Percentiles rank a stretch among this genome's conserved stretches.
These are phyloP conservation scores for Hylyphantes graminicola DNA, from an alignment of 1,140 invertebrate genomes.

Conservation along the genomic window DNA sequence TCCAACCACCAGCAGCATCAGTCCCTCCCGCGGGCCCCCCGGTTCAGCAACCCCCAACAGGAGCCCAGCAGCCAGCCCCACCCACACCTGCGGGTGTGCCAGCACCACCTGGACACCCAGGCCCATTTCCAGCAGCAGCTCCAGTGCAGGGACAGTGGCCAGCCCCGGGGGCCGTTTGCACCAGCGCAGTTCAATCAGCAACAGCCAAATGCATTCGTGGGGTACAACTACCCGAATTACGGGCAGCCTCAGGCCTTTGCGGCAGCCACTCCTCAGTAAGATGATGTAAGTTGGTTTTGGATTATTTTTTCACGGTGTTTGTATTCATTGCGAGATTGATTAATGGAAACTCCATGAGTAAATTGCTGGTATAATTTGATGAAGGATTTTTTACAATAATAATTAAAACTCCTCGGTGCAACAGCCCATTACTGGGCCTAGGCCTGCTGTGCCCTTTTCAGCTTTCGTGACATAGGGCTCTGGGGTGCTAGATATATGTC, in stretches of 20 bases:
- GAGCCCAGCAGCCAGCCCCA: constrained; percentile 20
- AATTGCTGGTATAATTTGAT: no score
- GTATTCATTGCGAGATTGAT: neutral
- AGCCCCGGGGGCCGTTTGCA: constrained; percentile 22
- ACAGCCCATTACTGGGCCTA: no score
- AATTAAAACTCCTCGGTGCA: no score
- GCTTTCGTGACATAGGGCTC: no score
- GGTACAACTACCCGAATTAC: constrained; percentile 51
- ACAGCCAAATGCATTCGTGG: constrained; percentile 54
- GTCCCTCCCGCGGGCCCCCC: constrained; percentile 44
- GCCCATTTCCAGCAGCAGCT: constrained; percentile 42
- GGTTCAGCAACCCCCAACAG: constrained; percentile 41
- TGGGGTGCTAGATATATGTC: no score
- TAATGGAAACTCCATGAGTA: no score
- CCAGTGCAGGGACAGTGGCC: constrained; percentile 42
- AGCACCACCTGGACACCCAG: constrained; percentile 50
- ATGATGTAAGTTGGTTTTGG: neutral
- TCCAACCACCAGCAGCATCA: constrained; percentile 43
- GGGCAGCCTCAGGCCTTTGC: constrained; percentile 42
- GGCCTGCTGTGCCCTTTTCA: no score
- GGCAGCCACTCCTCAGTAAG: constrained; percentile 32
- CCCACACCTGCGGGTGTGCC: constrained; percentile 52
- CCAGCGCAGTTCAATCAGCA: constrained; percentile 26
- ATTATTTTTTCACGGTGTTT: neutral
- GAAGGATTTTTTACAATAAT: neutral